phyloP scores from a whole-genome alignment of 2,797 vertebrate species.

The Psittacula echo region DNA sequence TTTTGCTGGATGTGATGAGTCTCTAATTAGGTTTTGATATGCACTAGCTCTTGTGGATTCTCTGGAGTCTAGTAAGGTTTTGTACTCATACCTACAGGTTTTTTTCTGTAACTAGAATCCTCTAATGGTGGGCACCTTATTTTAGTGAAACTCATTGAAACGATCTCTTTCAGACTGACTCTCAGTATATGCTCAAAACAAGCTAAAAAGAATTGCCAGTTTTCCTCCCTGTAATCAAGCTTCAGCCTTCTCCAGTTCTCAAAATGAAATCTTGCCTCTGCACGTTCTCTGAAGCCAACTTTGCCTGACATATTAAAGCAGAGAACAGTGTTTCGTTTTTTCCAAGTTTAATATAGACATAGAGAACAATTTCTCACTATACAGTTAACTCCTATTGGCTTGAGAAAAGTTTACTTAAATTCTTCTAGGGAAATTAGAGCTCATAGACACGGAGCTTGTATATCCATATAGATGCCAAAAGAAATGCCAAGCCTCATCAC shows the following conservation, averaged over 20 bases:
- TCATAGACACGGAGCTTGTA: constrained; percentile 8
- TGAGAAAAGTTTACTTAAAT: constrained; percentile 47
- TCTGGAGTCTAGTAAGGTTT: neutral
- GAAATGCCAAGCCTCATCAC: constrained; percentile 57
- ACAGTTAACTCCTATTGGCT: constrained; percentile 22
- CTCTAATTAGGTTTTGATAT: neutral
- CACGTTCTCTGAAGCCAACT: neutral
- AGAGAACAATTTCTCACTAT: neutral
- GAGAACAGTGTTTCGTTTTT: constrained; percentile 4
- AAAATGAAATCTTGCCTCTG: neutral
- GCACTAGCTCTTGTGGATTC: neutral
- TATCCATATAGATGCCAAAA: constrained; percentile 26
- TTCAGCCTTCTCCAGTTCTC: neutral
- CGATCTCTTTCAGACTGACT: neutral
- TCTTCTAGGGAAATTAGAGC: constrained; percentile 51
- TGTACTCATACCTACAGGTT: neutral
- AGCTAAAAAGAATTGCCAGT: neutral
- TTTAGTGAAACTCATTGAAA: neutral
- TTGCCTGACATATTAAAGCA: neutral
- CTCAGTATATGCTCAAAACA: neutral
- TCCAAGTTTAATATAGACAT: constrained; percentile 2
- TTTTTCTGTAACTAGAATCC: neutral
- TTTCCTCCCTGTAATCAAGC: neutral
- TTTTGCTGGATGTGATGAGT: neutral
- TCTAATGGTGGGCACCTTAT: neutral